These are phyloP conservation scores for Acanthopleura granulata DNA, from an alignment of 2,888 invertebrate species.

Conservation along the genomic window DNA sequence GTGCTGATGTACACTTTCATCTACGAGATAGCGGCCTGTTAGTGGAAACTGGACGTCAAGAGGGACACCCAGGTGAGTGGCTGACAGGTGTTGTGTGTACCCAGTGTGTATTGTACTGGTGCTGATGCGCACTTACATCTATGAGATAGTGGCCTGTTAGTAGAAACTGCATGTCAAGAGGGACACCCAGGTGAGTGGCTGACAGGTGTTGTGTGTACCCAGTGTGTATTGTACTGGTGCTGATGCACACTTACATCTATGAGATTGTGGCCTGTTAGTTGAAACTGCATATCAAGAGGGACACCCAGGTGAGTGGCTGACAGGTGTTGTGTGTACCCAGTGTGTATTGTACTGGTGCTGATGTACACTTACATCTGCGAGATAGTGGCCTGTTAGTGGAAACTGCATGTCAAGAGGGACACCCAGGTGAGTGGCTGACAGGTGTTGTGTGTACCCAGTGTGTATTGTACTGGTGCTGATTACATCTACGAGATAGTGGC, in stretches of 20 bases:
- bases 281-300: conserved; percentile 59
- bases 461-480: too few species aligned
- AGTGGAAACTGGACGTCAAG: conserved; percentile 63
- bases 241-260: conserved; percentile 63
- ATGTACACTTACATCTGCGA: conserved; percentile 64
- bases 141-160: conserved; percentile 41
- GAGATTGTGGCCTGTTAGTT: conserved; percentile 66
- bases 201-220: conserved; percentile 41
- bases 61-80: conserved; percentile 50
- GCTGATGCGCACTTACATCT: conserved; percentile 26
- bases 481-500: too few species aligned
- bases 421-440: conserved; percentile 39
- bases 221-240: conserved; percentile 50
- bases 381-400: conserved; percentile 65
- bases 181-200: conserved; percentile 3
- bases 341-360: conserved; percentile 54
- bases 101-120: too few species aligned
- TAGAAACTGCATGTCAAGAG: conserved; percentile 39
- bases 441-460: too few species aligned
- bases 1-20: conserved; percentile 62
- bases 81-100: conserved; percentile 1
- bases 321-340: conserved; percentile 46
- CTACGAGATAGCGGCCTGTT: conserved; percentile 65
- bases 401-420: conserved; percentile 58
- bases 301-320: conserved; percentile 44